phyloP scores from a whole-genome alignment of 2,113 vertebrate genomes.

The Leptocoma aspasia region DNA sequence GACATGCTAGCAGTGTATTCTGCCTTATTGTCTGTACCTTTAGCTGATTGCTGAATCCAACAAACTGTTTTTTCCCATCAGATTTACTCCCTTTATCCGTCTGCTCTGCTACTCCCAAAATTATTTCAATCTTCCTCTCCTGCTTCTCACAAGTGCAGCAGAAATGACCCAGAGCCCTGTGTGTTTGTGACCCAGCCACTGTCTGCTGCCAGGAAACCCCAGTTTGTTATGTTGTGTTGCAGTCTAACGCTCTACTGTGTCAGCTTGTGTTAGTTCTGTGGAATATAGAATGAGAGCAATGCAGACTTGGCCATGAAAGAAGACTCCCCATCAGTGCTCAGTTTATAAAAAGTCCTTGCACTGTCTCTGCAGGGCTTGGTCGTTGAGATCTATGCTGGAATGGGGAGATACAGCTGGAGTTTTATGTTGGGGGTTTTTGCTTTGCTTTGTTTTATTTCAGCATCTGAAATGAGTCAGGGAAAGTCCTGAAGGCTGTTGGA shows the following conservation, averaged over 20 bases:
- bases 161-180: background rate
- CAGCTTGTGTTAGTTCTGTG: background rate
- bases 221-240: fast-evolving
- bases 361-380: background rate
- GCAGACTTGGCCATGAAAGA: fast-evolving
- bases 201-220: background rate
- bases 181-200: background rate
- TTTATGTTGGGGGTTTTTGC: fast-evolving
- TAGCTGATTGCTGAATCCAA: background rate
- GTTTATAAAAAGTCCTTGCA: background rate
- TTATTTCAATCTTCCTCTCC: background rate
- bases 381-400: background rate
- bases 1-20: background rate
- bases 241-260: fast-evolving
- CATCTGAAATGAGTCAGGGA: background rate
- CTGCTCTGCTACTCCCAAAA: background rate
- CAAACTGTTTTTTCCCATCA: background rate
- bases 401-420: background rate
- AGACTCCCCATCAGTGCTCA: background rate
- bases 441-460: background rate
- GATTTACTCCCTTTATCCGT: background rate
- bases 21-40: background rate
- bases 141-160: fast-evolving
- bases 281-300: background rate
- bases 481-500: background rate